Percentiles rank a stretch among this genome's conserved stretches.
Conservation (phyloP, 2,113 vertebrate species). For the Myotis lucifugus region DNA sequence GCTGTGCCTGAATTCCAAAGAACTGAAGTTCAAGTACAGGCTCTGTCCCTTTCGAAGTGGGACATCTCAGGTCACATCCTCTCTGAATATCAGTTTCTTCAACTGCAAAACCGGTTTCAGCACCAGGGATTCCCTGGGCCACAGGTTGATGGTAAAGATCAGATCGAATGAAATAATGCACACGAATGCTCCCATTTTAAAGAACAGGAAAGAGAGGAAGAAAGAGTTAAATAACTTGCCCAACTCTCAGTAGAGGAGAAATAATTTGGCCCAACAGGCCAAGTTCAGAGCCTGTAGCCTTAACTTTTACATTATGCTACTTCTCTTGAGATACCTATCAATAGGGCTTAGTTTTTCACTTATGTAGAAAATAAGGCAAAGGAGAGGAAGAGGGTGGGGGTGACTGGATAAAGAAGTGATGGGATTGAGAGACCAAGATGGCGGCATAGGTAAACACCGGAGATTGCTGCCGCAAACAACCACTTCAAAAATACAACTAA, state of each 20-base stretch:
- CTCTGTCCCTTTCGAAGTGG: not conserved
- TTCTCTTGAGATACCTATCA: not conserved
- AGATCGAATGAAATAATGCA: not conserved
- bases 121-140: not conserved
- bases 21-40: not conserved
- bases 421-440: no score
- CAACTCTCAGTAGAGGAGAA: not conserved
- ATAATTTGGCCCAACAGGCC: not conserved
- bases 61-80: not conserved
- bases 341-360: not conserved
- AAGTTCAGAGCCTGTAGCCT: not conserved
- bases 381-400: rapidly evolving
- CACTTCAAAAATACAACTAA: no score
- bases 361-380: conserved; percentile 11
- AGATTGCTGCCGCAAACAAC: no score
- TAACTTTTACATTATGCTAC: not conserved
- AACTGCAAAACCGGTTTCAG: not conserved
- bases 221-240: not conserved
- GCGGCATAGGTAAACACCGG: no score
- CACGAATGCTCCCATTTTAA: not conserved
- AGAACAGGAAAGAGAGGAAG: not conserved
- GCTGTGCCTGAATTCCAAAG: not conserved
- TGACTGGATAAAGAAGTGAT: not conserved
- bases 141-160: not conserved
- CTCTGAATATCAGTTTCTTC: not conserved